phyloP scores from a whole-genome alignment of 2,888 invertebrate species.

The Stenodera caucasica region DNA sequence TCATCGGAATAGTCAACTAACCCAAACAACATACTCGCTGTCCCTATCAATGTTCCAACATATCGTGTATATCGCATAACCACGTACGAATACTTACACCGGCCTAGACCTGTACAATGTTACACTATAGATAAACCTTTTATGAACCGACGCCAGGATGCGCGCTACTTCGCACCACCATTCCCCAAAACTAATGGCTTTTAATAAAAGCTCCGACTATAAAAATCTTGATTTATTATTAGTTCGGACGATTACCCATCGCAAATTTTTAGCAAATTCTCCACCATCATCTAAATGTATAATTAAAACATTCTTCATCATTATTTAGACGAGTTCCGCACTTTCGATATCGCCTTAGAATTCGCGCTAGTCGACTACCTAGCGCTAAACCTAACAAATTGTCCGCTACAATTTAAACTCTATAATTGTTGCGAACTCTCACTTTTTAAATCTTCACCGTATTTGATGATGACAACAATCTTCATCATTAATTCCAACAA shows the following conservation, averaged over 20 bases:
- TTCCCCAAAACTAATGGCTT: slow-evolving; percentile 54
- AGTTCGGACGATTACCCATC: slow-evolving; percentile 55
- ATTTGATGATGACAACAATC: slow-evolving; percentile 9
- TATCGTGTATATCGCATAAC: slow-evolving; percentile 39
- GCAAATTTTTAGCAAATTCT: slow-evolving; percentile 53
- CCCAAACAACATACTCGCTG: not conserved
- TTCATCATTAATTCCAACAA: not conserved
- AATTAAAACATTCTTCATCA: slow-evolving; percentile 55
- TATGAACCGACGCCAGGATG: slow-evolving; percentile 46
- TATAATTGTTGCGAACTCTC: not conserved
- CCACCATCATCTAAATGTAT: slow-evolving; percentile 51
- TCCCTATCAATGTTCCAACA: slow-evolving; percentile 39
- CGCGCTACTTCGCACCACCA: slow-evolving; percentile 46
- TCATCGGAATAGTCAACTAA: slow-evolving; percentile 29
- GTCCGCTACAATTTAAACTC: slow-evolving; percentile 28
- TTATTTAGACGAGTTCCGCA: slow-evolving; percentile 38
- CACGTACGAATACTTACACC: slow-evolving; percentile 36
- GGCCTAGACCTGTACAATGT: slow-evolving; percentile 33
- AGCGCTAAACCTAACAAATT: slow-evolving; percentile 33
- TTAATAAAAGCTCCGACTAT: slow-evolving; percentile 57
- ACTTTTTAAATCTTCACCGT: slow-evolving; percentile 31
- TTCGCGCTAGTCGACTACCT: slow-evolving; percentile 24
- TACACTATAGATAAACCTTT: slow-evolving; percentile 46
- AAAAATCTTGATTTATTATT: slow-evolving; percentile 58
- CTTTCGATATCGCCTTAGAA: slow-evolving; percentile 19